Conservation (phyloP, 2,888 invertebrate species). For the Drosophila borealis region DNA sequence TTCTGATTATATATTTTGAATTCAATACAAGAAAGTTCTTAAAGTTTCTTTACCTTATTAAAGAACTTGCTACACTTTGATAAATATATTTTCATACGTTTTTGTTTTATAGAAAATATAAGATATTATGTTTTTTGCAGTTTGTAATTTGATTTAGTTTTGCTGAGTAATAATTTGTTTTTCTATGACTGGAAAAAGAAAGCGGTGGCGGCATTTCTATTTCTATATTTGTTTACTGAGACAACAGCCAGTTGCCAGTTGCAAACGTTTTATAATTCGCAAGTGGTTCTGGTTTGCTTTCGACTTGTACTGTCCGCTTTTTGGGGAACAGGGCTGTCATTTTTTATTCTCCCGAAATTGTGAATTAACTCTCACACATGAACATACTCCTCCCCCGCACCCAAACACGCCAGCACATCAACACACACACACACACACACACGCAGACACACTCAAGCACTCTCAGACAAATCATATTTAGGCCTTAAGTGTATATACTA, state of each 20-base stretch:
- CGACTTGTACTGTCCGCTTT: slow-evolving; percentile 40
- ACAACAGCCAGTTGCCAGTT: slow-evolving; percentile 11
- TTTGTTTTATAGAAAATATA: neutral
- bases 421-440: slow-evolving; percentile 4
- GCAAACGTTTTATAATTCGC: slow-evolving; percentile 21
- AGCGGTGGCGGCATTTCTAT: slow-evolving; percentile 37
- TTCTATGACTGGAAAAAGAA: slow-evolving; percentile 16
- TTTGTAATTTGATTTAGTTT: slow-evolving; percentile 21
- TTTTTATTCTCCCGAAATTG: slow-evolving; percentile 9
- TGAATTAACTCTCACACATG: slow-evolving; percentile 26
- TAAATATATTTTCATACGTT: neutral
- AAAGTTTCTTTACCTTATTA: neutral
- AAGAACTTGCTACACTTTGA: neutral
- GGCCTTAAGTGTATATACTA: slow-evolving; percentile 47
- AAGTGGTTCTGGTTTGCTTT: slow-evolving; percentile 51
- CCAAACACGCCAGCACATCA: slow-evolving; percentile 26
- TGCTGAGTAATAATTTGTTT: slow-evolving; percentile 18
- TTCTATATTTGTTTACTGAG: slow-evolving; percentile 18
- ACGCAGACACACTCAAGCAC: slow-evolving; percentile 11
- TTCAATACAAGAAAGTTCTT: too few relatives aligned
- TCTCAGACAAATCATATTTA: slow-evolving; percentile 49
- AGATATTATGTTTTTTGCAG: slow-evolving; percentile 3
- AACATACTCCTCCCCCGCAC: slow-evolving; percentile 10
- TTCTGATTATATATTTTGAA: too few relatives aligned
- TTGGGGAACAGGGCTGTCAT: slow-evolving; percentile 26